A percentile compares a stretch with the other conserved stretches of the same genome.
Conservation (phyloP, 2,113 vertebrate genomes). For the Etia nguti region DNA sequence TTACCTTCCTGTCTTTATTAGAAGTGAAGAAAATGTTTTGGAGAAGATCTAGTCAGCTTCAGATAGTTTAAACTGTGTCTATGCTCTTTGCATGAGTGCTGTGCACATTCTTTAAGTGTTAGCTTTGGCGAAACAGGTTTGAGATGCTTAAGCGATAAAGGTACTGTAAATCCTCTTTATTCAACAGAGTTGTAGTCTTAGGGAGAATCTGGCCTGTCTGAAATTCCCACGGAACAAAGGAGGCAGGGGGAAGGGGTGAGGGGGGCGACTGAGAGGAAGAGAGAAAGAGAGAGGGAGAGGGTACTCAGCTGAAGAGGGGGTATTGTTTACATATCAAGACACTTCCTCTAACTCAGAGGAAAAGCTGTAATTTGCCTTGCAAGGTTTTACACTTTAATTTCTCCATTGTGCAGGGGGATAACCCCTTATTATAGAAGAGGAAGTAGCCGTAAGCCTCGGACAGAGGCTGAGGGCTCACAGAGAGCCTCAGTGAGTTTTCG, state of each 20-base stretch:
- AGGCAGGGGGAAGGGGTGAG: not conserved
- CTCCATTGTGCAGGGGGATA: slow-evolving; percentile 59
- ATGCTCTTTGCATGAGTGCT: not conserved
- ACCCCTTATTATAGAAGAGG: slow-evolving; percentile 57
- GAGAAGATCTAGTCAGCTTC: not conserved
- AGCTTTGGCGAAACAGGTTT: slow-evolving; percentile 36
- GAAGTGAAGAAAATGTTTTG: not conserved
- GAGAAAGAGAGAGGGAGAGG: not conserved
- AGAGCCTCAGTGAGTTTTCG: slow-evolving; percentile 1
- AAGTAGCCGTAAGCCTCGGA: slow-evolving; percentile 59
- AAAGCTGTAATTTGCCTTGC: slow-evolving; percentile 66
- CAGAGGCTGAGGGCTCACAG: slow-evolving; percentile 34
- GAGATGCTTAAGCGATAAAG: slow-evolving; percentile 42
- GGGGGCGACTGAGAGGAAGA: not conserved
- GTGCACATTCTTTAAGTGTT: slow-evolving; percentile 26
- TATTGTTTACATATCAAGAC: slow-evolving; percentile 67
- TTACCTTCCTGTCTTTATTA: not conserved
- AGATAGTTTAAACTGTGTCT: not conserved
- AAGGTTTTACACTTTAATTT: slow-evolving; percentile 61
- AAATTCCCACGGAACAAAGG: slow-evolving; percentile 67
- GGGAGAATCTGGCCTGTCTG: slow-evolving; percentile 47
- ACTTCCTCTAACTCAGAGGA: slow-evolving; percentile 55
- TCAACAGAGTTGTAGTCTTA: slow-evolving; percentile 53
- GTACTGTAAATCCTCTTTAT: slow-evolving; percentile 64
- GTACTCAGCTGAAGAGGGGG: slow-evolving; percentile 47